Evolutionary conservation across 2,113 vertebrate genomes (phyloP), one percentile per base, ranked within the genome.

Genomic region (Gasterosteus aculeatus): DNA sequence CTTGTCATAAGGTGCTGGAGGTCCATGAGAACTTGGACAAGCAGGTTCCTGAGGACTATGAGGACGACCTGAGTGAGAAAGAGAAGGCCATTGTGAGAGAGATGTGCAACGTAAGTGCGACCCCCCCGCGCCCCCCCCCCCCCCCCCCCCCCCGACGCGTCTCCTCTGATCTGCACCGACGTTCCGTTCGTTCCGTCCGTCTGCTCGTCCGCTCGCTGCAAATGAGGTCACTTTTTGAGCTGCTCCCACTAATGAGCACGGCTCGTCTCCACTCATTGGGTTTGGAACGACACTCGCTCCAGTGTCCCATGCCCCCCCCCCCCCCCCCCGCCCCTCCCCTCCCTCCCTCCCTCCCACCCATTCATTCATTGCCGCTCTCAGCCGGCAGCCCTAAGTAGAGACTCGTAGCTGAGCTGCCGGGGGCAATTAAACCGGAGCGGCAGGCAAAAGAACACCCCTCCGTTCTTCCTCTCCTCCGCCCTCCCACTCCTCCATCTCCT

Each of bases 11-110:
- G 97, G 97, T 98, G 76, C 94, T 98, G 82, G 96, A 98, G 90
- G 97, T 98, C 31, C 97, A 98, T 11, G 97, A 98, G 92, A 98
- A 97, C 91, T 80, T 98, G 93, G 97, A 97, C 91, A 96, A 96
- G 81, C 96, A 96, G 87, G 89, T 94, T 82, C 95, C 95, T 5
- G 96, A 98, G 87, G 96, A 93, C 90, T 96, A 96, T 0, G 96
- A 98, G 85, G 96, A 98, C 72, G 96, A 97, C 72, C 94, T 98
- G 76, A 98, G 96, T 3, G 96, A 98, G 93, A 97, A 98, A 82
- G 97, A 98, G 92, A 98, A 98, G 92, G 97, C 97, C 31, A 97
- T 98, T 0, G 97, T 98, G 77, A 95, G 97, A 5, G 97, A 98
- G 91, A 98, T 98, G 97, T 99, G 97, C 93, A 98, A 98, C 63